Evolutionary conservation across 2,113 vertebrate species (phyloP), one percentile per base, ranked within the genome.

Genomic region (Pterocles orientalis): DNA sequence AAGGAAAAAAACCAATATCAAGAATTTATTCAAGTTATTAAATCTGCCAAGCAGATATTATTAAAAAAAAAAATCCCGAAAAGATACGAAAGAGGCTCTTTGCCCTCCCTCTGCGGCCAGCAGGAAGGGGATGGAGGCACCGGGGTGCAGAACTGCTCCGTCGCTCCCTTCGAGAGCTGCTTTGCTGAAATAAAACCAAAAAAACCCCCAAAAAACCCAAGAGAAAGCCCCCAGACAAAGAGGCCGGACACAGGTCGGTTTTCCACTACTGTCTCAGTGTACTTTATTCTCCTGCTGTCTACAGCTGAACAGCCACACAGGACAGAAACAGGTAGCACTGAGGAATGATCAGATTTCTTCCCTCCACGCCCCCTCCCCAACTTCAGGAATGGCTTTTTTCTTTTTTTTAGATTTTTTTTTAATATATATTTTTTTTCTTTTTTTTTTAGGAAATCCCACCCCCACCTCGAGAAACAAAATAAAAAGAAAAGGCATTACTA

Each of bases 201-300:
- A 18, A 18, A 14, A 24, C 36, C 8, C 12, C 36, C 36, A 36
- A 6, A 73, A 48, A 3, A 0, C 65, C 72, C 61, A 24, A 8
- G 6, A 29, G 20, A 56, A 34, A n/a, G 14, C 68, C 85, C 93
- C 53, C 3, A 28, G 34, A 60, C 61, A 91, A 97, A 96, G 71
- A 98, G 79, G 78, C 88, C 85, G 81, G 92, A 97, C 95, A 98
- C 97, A 41, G 89, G 97, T 96, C 64, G 87, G 41, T 41, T 97
- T 98, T 98, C 94, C 97, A 96, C 96, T 95, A 97, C 91, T 95
- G 97, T 97, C 98, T 98, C 96, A 96, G 97, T 97, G 98, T 98
- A 97, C 97, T 98, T 98, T 98, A 98, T 98, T 98, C 97, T 97
- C 97, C 98, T 97, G 98, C 98, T 97, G 97, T 97, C 98, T 98